Percentiles rank a stretch among this genome's conserved stretches.
phyloP scores from a whole-genome alignment of 2,888 invertebrate species.

The Phengaris alcon region DNA sequence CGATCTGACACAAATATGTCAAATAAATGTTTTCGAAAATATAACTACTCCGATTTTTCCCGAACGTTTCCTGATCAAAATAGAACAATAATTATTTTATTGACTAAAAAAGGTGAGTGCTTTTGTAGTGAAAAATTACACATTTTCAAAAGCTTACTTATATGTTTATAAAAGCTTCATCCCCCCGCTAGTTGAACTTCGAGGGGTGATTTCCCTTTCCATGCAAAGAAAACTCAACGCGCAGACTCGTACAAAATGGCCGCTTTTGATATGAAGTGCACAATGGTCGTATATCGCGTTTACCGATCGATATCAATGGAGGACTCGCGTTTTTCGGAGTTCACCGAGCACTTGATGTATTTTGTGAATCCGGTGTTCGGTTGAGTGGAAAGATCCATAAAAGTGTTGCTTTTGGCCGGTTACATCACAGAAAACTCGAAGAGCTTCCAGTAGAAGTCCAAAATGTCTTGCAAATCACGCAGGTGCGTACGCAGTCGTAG shows the following conservation, averaged over 20 bases:
- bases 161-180: constrained; percentile 49
- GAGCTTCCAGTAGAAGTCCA: constrained; percentile 69
- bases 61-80: constrained; percentile 47
- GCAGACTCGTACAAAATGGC: constrained; percentile 87
- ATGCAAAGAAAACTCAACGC: constrained; percentile 75
- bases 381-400: constrained; percentile 65
- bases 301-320: constrained; percentile 83
- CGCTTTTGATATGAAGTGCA: constrained; percentile 76
- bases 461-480: constrained; percentile 84
- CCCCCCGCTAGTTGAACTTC: constrained; percentile 60
- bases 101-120: constrained; percentile 57
- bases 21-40: constrained; percentile 75
- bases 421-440: constrained; percentile 73
- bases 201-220: constrained; percentile 77
- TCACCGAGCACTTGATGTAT: constrained; percentile 65
- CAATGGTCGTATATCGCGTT: constrained; percentile 68
- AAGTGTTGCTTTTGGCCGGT: constrained; percentile 73
- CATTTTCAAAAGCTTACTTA: constrained; percentile 45
- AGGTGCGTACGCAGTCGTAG: constrained; percentile 98
- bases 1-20: constrained; percentile 65
- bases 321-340: constrained; percentile 73
- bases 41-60: constrained; percentile 66
- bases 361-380: constrained; percentile 66
- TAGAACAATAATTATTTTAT: constrained; percentile 42
- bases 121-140: constrained; percentile 38